These are phyloP conservation scores for Gymnothorax javanicus DNA, from an alignment of 2,797 vertebrate genomes.

Conservation along the genomic window DNA sequence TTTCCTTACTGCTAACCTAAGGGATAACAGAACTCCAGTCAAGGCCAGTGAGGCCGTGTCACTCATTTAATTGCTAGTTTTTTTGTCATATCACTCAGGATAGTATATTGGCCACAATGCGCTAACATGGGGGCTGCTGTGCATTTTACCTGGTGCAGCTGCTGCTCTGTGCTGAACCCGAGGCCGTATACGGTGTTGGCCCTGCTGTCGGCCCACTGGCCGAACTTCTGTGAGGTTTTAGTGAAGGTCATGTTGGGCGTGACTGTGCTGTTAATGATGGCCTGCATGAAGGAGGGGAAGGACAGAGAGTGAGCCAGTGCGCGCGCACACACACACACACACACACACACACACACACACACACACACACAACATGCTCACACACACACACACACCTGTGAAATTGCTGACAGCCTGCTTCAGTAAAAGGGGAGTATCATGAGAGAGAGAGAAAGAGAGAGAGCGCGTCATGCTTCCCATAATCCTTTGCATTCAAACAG, in stretches of 20 bases:
- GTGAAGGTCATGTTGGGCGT: constrained; percentile 99
- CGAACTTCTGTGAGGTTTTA: constrained; percentile 96
- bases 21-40: not conserved
- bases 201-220: constrained; percentile 95
- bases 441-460: too few relatives aligned
- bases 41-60: not conserved
- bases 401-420: too few relatives aligned
- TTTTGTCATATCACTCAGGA: too few relatives aligned
- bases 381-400: constrained; percentile 6
- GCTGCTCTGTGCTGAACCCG: constrained; percentile 90
- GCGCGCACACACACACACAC: too few relatives aligned
- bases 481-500: too few relatives aligned
- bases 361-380: constrained; percentile 8
- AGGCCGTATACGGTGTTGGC: constrained; percentile 94
- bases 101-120: not conserved
- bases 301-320: not conserved
- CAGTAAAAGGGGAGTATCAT: not conserved
- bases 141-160: constrained; percentile 85
- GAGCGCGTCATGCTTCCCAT: too few relatives aligned
- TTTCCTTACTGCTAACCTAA: too few relatives aligned
- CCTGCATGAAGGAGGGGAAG: constrained; percentile 63
- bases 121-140: not conserved
- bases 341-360: constrained; percentile 1
- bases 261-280: constrained; percentile 96
- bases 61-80: not conserved